These are phyloP conservation scores for Cyanoramphus novaezelandiae DNA, from an alignment of 2,113 vertebrate species.

Conservation along the genomic window DNA sequence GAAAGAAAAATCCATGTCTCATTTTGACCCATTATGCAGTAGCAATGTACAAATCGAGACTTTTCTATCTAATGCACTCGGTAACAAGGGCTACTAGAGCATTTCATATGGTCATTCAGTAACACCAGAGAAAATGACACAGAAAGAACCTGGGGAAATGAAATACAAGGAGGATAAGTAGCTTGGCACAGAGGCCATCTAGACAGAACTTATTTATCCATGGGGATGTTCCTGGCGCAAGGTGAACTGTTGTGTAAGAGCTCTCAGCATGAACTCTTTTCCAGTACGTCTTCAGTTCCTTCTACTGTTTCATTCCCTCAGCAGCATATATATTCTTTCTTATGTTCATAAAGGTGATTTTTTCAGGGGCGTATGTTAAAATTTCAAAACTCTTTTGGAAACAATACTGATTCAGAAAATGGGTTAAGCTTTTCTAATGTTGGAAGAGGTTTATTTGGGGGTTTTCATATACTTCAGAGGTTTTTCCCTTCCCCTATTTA, in stretches of 20 bases:
- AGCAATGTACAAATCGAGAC: neutral
- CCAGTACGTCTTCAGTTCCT: neutral
- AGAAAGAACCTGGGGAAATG: neutral
- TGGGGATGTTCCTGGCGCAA: neutral
- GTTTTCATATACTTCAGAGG: accelerated
- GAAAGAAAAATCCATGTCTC: neutral
- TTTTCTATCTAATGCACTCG: neutral
- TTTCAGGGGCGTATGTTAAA: neutral
- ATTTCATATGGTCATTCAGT: neutral
- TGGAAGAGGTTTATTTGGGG: neutral
- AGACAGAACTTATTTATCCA: neutral
- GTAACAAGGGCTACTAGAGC: neutral
- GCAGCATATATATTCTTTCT: neutral
- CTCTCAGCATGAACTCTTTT: neutral
- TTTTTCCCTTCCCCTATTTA: neutral
- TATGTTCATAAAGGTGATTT: neutral
- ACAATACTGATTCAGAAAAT: neutral
- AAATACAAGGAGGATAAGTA: neutral
- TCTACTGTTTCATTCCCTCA: neutral
- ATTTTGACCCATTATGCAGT: neutral
- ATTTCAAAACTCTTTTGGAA: neutral
- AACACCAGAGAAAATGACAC: neutral
- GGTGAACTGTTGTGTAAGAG: neutral
- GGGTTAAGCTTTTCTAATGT: neutral
- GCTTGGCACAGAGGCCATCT: neutral